Evolutionary conservation across 2,888 invertebrate genomes (phyloP), one percentile per base, ranked within the genome.

Genomic region (Rhodophaea formosa): DNA sequence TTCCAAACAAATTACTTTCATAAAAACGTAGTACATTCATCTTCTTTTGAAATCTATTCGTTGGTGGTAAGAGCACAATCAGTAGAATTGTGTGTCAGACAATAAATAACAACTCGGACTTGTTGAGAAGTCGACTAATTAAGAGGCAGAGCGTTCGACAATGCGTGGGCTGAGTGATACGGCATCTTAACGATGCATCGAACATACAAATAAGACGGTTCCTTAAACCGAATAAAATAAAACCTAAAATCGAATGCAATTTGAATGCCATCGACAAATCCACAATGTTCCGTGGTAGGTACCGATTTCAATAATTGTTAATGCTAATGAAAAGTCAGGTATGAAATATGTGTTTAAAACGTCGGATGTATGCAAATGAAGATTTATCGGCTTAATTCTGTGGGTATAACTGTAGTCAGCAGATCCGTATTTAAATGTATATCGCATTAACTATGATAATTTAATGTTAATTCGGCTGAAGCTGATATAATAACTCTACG

Each of bases 111-210:
- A 71, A 75, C 67, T 71, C 62, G 71, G 76, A 77, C 77, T 79
- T 74, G 82, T 79, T 81, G 84, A 85, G 78, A 84, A 75, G 77
- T 45, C 76, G 70, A 80, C 88, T 89, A 89, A 89, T 89, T 88
- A 89, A 89, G 89, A 87, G 86, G 88, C 87, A 86, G 82, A 84
- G 82, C 69, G 79, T 75, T 71, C 74, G 69, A 76, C 75, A 66
- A 65, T 62, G 80, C 81, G 88, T 88, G 78, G 88, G 88, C 77
- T 81, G 65, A 53, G 62, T 56, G 71, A 74, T 72, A 72, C 65
- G 66, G 72, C 72, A 70, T 71, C 72, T 71, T 74, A 80, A 79
- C 78, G 79, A 83, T 77, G 75, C 72, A 72, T 66, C 65, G 65
- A 58, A 62, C 54, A 55, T 60, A 59, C 57, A 66, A 55, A 61